Evolutionary conservation across 2,888 invertebrate genomes (phyloP), one percentile per base, ranked within the genome.

Genomic region (Trypoxylon attenuatum): DNA sequence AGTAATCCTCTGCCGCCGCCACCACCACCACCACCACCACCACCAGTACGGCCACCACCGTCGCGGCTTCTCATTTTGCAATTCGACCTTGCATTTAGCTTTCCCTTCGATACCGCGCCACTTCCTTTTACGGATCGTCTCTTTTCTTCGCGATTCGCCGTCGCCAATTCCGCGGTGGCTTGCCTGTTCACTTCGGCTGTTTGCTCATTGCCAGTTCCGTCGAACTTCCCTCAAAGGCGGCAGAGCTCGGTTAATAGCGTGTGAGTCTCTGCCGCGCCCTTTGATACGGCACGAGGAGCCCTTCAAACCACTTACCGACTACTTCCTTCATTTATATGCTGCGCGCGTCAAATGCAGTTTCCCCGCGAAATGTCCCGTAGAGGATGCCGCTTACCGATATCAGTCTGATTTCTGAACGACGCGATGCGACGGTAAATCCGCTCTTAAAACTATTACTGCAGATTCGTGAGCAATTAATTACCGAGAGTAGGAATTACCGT

Each of bases 1-100:
- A 82, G 81, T 84, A 83, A 84, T 84, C 82, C 81, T 66, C 72
- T 74, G 51, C 74, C 68, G 65, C 73, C 60, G n/a, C n/a, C n/a
- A n/a, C n/a, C n/a, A n/a, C n/a, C n/a, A n/a, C n/a, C n/a, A n/a
- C n/a, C n/a, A n/a, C n/a, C n/a, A n/a, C n/a, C n/a, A n/a, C n/a
- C n/a, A n/a, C n/a, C n/a, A n/a, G n/a, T n/a, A n/a, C n/a, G n/a
- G n/a, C n/a, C n/a, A n/a, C n/a, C n/a, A n/a, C n/a, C n/a, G n/a
- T n/a, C n/a, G 64, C 66, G 73, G 71, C 68, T 77, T 79, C 73
- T 77, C 78, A 77, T 81, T 83, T 81, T 80, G 77, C 82, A 80
- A 82, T 71, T 72, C 76, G 61, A 63, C 69, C 75, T 66, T 51
- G 55, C 52, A 42, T 49, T 58, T 57, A 23, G 23, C 33, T 50